Base-by-base conservation (phyloP, 1,140 invertebrate genomes). In the Paralvinella palmiformis region DNA sequence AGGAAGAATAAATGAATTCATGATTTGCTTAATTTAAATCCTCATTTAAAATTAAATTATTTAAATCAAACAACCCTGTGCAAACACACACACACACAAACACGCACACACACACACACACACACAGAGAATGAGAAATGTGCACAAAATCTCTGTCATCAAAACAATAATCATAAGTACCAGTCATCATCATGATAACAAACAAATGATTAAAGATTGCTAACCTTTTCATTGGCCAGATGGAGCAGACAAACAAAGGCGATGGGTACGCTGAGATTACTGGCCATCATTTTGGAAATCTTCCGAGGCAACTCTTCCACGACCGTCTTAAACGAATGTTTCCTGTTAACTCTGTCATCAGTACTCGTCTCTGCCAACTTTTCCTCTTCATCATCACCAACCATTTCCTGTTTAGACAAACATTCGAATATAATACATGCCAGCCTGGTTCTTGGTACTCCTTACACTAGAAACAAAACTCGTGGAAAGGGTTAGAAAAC, bases 221-320 rank as follows among this genome's bases (percentile, higher is more conserved):
- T 68, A 66, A 79, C 78, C 75, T 88, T 88, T 77, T 92, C 90
- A 77, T 91, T 92, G 13, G 88, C 87, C 60, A 91, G 77, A 84
- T 91, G 89, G 1, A 92, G 78, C 6, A 91, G 76, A 4, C 89
- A 88, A 20, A 89, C 85, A 79, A 91, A 88, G 1, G 88, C 87
- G 33, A 91, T 82, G 0, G 88, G 86, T 55, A 87, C 84, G 73
- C 87, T 90, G 50, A 92, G 79, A 65, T 89, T 86, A 64, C 87
- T 85, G n/a, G 82, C 78, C 81, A 87, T 88, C 58, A 81, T 81
- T 44, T 83, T 79, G 0, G 84, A 83, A 13, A 91, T 71, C 62
- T 82, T 81, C 29, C 73, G 76, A 2, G 87, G 87, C 20, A 91
- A 71, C 37, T 81, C 71, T 17, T 83, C 77, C 68, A 88, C 87